Evolutionary conservation across 2,113 vertebrate species (phyloP), one percentile per base, ranked within the genome.

Genomic region (Lophochroa leadbeateri): DNA sequence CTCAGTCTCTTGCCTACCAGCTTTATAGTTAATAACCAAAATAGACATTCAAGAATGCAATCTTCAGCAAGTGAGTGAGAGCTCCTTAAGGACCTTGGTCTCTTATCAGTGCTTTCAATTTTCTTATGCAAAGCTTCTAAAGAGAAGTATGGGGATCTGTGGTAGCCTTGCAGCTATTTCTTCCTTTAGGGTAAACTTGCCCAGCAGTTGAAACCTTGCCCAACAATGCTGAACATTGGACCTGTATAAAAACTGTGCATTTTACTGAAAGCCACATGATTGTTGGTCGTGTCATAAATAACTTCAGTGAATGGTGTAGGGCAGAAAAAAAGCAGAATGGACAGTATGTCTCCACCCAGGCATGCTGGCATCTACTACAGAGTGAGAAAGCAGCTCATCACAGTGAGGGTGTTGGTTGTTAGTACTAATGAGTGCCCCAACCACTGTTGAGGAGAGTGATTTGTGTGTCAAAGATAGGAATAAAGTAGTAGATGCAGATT

Each of bases 401-500:
- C 5, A 41, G 5, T 4, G 20, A 61, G 29, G 8, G 7, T 1
- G 3, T 16, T 37, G 37, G 8, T 10, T 31, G 25, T 28, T n/a
- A 50, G 21, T 35, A 17, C n/a, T 29, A 28, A 21, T 19, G 24
- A 8, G 19, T 82, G 35, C 27, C 23, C 37, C 31, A 29, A 1
- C 1, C 24, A 14, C 29, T 17, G 10, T 17, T 19, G 47, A 90
- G 33, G 43, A 55, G 50, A 57, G 50, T 28, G n/a, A 49, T 86
- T 37, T 28, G 25, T 8, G 11, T 29, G 23, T 12, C 18, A 28
- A 52, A 82, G n/a, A 71, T 25, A n/a, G n/a, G 37, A 86, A 52
- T 15, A 76, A 78, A 75, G 55, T 25, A 35, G 2, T 20, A 79
- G 52, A 25, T 71, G 47, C 28, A 81, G 71, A 57, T 65, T 13